Evolutionary conservation across 2,888 invertebrate species (phyloP).

Genomic region (Timema cristinae): DNA sequence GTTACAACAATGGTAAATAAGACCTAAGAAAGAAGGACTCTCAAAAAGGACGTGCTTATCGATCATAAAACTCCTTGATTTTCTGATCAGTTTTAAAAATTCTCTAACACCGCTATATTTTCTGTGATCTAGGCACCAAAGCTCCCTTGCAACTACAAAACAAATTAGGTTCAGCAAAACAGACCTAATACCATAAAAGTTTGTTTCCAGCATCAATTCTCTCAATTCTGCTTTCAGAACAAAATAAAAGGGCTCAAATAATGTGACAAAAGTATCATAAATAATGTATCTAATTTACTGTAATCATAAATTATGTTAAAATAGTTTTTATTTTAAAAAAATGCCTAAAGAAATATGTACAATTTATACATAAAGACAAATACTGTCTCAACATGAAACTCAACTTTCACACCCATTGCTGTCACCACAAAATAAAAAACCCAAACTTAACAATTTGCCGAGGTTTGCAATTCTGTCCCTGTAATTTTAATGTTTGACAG

Average conservation of each 20-base stretch:
- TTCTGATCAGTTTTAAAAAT: too few relatives aligned
- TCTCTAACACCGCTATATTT: too few relatives aligned
- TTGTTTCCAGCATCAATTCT: not conserved
- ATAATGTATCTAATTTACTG: constrained; percentile 26
- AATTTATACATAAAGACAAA: constrained; percentile 30
- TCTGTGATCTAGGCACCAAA: too few relatives aligned
- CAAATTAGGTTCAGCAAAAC: too few relatives aligned
- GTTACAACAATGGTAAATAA: too few relatives aligned
- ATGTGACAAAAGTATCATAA: constrained; percentile 21
- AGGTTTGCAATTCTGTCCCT: constrained; percentile 5
- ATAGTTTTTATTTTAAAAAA: constrained; percentile 25
- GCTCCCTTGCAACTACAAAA: too few relatives aligned
- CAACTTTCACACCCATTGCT: constrained; percentile 22
- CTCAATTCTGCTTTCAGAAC: not conserved
- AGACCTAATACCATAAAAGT: not conserved
- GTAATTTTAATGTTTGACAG: not conserved
- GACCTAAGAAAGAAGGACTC: too few relatives aligned
- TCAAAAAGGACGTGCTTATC: too few relatives aligned
- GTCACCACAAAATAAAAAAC: too few relatives aligned
- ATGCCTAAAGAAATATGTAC: constrained; percentile 29
- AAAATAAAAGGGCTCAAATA: not conserved
- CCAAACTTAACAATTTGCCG: not conserved
- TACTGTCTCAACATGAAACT: constrained; percentile 24
- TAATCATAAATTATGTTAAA: constrained; percentile 26
- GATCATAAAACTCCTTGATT: too few relatives aligned